Evolutionary conservation across 2,888 invertebrate genomes (phyloP).

Genomic region (Maniola hyperantus): DNA sequence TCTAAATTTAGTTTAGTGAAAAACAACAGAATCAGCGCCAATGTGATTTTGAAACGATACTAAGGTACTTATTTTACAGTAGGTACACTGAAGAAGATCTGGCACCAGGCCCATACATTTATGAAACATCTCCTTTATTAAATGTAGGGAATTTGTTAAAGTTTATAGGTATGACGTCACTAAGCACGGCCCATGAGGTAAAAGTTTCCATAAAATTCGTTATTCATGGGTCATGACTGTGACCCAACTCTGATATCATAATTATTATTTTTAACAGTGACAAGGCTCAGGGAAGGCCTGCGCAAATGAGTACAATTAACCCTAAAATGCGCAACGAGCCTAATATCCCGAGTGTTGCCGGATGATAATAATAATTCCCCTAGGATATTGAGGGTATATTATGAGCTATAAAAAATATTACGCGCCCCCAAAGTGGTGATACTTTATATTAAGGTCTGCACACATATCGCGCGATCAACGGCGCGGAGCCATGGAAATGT

Average conservation of each 20-base stretch:
- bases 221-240: neutral
- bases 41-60: too few relatives aligned
- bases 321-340: constrained; percentile 49
- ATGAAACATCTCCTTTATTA: too few relatives aligned
- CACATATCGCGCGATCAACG: neutral
- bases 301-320: constrained; percentile 62
- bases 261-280: constrained; percentile 2
- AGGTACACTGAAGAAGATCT: too few relatives aligned
- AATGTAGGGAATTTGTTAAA: too few relatives aligned
- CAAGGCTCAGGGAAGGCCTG: constrained; percentile 9
- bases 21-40: too few relatives aligned
- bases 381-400: constrained; percentile 70
- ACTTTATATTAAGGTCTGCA: constrained; percentile 52
- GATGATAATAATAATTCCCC: constrained; percentile 69
- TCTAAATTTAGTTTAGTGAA: too few relatives aligned
- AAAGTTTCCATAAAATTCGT: neutral
- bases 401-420: constrained; percentile 73
- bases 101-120: too few relatives aligned
- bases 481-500: too few relatives aligned
- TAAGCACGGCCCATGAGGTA: too few relatives aligned
- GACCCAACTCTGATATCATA: neutral
- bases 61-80: too few relatives aligned
- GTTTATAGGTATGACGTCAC: too few relatives aligned
- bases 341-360: constrained; percentile 61
- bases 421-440: constrained; percentile 51